Conservation (phyloP, 2,797 vertebrate species). For the Stomatorhinus walkeri region DNA sequence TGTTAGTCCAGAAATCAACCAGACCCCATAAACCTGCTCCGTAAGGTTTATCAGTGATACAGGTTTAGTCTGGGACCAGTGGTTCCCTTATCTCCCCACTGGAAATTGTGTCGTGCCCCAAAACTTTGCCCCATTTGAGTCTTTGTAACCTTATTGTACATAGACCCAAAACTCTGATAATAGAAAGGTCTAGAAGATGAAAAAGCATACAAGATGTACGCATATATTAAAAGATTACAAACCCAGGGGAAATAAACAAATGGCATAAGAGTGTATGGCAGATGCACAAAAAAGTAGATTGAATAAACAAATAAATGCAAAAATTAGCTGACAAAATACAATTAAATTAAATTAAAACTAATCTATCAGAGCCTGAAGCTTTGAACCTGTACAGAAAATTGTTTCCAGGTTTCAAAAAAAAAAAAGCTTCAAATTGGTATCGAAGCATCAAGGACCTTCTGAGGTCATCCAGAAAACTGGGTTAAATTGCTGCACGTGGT, state of each 20-base stretch:
- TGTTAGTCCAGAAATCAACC: constrained; percentile 6
- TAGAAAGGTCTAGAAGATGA: background rate
- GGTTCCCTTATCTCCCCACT: background rate
- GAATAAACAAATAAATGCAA: background rate
- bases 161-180: background rate
- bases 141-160: background rate
- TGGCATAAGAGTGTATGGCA: background rate
- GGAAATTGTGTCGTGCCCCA: background rate
- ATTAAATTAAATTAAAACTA: background rate
- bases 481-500: background rate
- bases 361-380: background rate
- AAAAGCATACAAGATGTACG: background rate
- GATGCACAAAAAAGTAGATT: background rate
- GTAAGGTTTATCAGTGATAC: background rate
- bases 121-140: background rate
- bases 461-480: background rate
- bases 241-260: background rate
- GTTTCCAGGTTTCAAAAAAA: background rate
- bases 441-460: background rate
- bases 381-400: background rate
- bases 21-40: background rate
- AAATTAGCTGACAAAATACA: background rate
- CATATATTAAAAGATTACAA: background rate
- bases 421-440: background rate
- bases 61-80: constrained; percentile 8